These are phyloP conservation scores for Venustaconcha ellipsiformis DNA, from an alignment of 1,140 invertebrate genomes.

Conservation along the genomic window DNA sequence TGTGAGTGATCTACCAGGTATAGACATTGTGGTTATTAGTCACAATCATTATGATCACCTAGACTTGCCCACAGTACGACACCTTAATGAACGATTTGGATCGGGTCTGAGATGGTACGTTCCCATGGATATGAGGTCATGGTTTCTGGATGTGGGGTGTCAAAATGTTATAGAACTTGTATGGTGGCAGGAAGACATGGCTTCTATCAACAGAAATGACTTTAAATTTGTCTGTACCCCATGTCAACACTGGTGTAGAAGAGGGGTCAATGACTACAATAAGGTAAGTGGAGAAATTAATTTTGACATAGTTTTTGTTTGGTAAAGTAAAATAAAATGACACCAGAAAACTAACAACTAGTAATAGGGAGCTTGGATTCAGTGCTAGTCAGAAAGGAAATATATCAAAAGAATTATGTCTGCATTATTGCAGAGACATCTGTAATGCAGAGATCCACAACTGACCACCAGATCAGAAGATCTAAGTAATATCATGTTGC, in stretches of 20 bases:
- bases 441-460: no score
- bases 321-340: no score
- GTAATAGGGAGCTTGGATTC: no score
- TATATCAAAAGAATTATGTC: no score
- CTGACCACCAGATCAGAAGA: no score
- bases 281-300: conserved; percentile 48
- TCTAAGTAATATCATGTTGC: no score
- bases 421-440: no score
- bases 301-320: not conserved
- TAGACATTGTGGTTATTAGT: conserved; percentile 70
- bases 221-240: conserved; percentile 6
- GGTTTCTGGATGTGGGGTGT: conserved; percentile 56
- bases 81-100: conserved; percentile 62
- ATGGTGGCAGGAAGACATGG: conserved; percentile 69
- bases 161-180: conserved; percentile 65
- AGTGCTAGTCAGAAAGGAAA: no score
- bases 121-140: conserved; percentile 61
- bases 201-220: conserved; percentile 4
- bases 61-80: conserved; percentile 61
- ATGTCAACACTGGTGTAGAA: conserved; percentile 24
- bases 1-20: conserved; percentile 65
- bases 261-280: conserved; percentile 57
- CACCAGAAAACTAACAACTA: no score
- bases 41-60: conserved; percentile 72
- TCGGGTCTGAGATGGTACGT: conserved; percentile 67